Evolutionary conservation across 1,140 invertebrate genomes (phyloP), one percentile per base, ranked within the genome.

Genomic region (Calephelis virginiensis): DNA sequence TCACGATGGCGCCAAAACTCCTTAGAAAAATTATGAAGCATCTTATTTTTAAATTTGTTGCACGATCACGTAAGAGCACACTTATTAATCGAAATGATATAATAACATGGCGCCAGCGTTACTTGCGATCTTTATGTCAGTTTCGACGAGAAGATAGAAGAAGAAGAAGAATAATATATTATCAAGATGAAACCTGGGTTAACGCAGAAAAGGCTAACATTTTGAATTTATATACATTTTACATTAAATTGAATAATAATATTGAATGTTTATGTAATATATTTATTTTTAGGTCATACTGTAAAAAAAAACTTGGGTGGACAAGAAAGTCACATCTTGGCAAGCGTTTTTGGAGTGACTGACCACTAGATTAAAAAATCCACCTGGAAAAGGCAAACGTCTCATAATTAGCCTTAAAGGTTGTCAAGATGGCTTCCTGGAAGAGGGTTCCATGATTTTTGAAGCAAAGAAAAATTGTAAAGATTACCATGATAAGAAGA

Each of bases 381-480:
- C 28, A 28, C 5, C 28, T 28, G 28, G 28, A 28, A 28, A 28
- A 28, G 28, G 28, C 28, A 28, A 28, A 28, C 28, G 28, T 28
- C 28, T 28, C 28, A 28, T 28, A 28, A 28, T 28, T 28, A 28
- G 28, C 28, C 28, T 0, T 17, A 1, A 1, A 17, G 3, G 28
- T 28, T 4, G 0, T 28, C 28, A 28, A 28, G 28, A 28, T 4
- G 28, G 75, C 45, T 80, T 83, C 60, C 46, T 82, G 12, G 72
- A 77, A 37, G 72, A 64, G 13, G 69, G 73, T 2, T 37, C 75
- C 45, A 50, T 80, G 59, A 28, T 28, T 28, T 82, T 80, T 70
- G 76, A 74, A 70, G 47, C 69, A 14, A 80, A 78, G 49, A 78
- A 77, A 67, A 67, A 63, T 61, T 28, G 17, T 53, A 48, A 64